Evolutionary conservation across 2,888 invertebrate genomes (phyloP).

Genomic region (Thereva unica): DNA sequence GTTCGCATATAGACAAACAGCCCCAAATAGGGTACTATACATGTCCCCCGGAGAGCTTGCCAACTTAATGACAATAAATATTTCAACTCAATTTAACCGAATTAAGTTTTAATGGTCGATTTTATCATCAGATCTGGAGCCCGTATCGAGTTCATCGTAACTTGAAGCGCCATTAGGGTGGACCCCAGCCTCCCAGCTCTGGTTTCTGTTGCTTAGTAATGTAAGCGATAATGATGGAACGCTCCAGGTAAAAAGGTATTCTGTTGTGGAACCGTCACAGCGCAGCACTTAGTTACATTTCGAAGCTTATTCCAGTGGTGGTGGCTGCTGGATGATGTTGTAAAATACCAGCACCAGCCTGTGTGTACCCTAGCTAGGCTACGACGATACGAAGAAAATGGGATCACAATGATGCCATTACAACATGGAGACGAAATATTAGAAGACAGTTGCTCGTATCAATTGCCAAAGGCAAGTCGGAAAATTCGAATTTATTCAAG

Average conservation of each 20-base stretch:
- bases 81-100: conserved; percentile 31
- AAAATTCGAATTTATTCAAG: too few relatives aligned
- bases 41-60: conserved; percentile 9
- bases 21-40: too few relatives aligned
- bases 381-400: too few relatives aligned
- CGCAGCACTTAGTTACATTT: not conserved
- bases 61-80: conserved; percentile 32
- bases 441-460: too few relatives aligned
- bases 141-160: conserved; percentile 29
- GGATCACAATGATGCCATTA: too few relatives aligned
- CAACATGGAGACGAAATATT: too few relatives aligned
- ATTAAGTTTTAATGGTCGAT: conserved; percentile 31
- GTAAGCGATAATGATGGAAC: conserved; percentile 27
- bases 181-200: not conserved
- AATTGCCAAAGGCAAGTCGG: too few relatives aligned
- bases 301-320: not conserved
- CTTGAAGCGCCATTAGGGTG: conserved; percentile 22
- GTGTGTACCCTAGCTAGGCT: too few relatives aligned
- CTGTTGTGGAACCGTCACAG: conserved; percentile 8
- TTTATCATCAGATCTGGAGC: conserved; percentile 15
- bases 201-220: conserved; percentile 10
- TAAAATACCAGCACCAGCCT: too few relatives aligned
- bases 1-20: too few relatives aligned
- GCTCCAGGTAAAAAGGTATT: conserved; percentile 16
- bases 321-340: not conserved